Evolutionary conservation across 2,888 invertebrate genomes (phyloP), one percentile per base, ranked within the genome.

Genomic region (Poecilobothrus nobilitatus): DNA sequence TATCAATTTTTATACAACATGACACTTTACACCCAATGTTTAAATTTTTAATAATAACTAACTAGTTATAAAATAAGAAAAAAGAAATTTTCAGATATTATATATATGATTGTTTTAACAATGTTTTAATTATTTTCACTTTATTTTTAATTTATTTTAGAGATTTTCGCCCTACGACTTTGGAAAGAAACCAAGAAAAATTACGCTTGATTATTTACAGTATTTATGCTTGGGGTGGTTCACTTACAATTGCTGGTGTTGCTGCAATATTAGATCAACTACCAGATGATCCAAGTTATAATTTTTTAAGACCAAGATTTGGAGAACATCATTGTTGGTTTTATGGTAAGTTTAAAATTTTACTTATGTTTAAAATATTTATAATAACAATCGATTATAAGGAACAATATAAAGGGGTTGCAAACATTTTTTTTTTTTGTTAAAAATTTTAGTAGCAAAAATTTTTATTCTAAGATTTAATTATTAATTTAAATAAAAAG

Each of bases 191-290:
- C 74, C 93, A 93, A 84, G 93, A 93, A 83, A 84, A 88, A 72
- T 87, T 91, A 77, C 87, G 93, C 69, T 85, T 93, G 75, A 86
- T 91, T 69, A 84, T 92, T 75, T 94, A 93, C 83, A 88, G 88
- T 75, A 85, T 89, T 75, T 94, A 93, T 83, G 93, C 94, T 72
- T 93, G 92, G 92, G 93, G 93, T 73, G 88, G 90, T 67, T 92
- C 94, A 67, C 84, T 92, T 73, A 76, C 90, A 73, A 88, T 94
- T 75, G 89, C 91, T 68, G 87, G 88, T 70, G 84, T 89, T 68
- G 92, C 90, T 9, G 88, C 89, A 66, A 84, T 89, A 75, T 84
- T 92, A 73, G 92, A 93, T 83, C 84, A 86, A 76, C 84, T 90
- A 78, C 86, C 87, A 9, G 83, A 85, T 66, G 80, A 85, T 76